Percentiles rank a stretch among this genome's conserved stretches.
Conservation (phyloP, 2,113 vertebrate genomes). For the Thalassoma bifasciatum region DNA sequence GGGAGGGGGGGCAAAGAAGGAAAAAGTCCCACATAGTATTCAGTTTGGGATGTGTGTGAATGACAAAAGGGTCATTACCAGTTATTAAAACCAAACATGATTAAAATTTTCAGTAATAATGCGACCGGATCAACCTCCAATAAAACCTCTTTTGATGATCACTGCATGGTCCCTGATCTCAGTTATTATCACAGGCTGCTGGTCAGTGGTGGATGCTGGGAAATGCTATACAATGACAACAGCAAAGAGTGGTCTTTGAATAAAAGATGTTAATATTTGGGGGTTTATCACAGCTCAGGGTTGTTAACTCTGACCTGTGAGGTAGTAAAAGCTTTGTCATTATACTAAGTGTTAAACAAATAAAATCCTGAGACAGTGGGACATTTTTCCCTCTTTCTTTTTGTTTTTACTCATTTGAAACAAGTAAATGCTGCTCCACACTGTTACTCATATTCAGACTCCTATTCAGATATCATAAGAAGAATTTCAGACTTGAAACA, state of each 20-base stretch:
- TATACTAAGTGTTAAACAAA: too few species aligned
- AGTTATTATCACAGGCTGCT: constrained; percentile 9
- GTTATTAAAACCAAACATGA: constrained; percentile 11
- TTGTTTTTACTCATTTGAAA: too few species aligned
- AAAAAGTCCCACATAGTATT: constrained; percentile 14
- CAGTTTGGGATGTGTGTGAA: constrained; percentile 38
- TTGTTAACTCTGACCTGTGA: background rate
- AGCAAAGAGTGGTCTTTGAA: background rate
- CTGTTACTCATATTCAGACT: too few species aligned
- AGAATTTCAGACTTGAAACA: too few species aligned
- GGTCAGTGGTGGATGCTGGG: background rate
- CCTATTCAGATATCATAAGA: too few species aligned
- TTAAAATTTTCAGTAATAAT: constrained; percentile 7
- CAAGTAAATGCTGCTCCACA: too few species aligned
- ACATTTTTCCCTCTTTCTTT: too few species aligned
- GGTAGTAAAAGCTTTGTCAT: background rate
- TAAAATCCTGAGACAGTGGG: too few species aligned
- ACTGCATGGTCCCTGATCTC: background rate
- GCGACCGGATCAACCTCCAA: constrained; percentile 3
- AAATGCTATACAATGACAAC: background rate
- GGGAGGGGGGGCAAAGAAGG: background rate
- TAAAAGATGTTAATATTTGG: background rate
- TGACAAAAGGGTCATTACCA: constrained; percentile 49
- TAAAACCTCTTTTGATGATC: constrained; percentile 29
- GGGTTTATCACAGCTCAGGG: background rate